Evolutionary conservation across 1,140 invertebrate species (phyloP), one percentile per base, ranked within the genome.

Genomic region (Euborellia annulipes): DNA sequence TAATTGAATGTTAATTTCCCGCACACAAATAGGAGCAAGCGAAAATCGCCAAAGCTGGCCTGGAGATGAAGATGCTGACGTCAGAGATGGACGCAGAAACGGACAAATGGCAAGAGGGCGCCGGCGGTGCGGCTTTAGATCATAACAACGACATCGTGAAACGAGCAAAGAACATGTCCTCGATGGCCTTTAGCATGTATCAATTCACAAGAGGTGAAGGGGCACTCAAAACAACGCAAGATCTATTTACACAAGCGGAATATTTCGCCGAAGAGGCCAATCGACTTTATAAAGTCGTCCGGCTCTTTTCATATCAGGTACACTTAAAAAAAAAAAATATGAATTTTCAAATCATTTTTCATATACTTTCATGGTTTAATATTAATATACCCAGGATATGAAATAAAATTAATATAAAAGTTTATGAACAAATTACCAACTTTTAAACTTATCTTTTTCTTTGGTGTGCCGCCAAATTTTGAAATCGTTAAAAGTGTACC

Each of bases 221-320:
- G 27, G 85, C 87, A 18, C 65, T 98, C 44, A 92, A 94, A 65
- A 98, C 95, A 13, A 99, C 95, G 23, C 95, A 98, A 67, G 95
- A 98, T 68, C 73, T 99, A 38, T 99, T 98, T 69, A 97, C 94
- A 20, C 94, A 98, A 73, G 95, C 95, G 7, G 94, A 98, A 69
- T 98, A 98, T 71, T 98, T 98, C 70, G 92, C 94, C 34, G 94
- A 98, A 71, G 94, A 98, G 70, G 94, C 94, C 14, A 97, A 97
- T 69, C 83, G 94, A 71, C 75, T 98, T 57, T 98, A 97, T 70
- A 96, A 96, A 78, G 91, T 97, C 61, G 89, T 98, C 52, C 73
- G 92, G 62, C 92, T 97, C 68, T 99, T 98, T 74, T 90, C 90
- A 54, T 96, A 96, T 68, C 92, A 95, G 80, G 94, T 97, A 72